These are phyloP conservation scores for Cyrtodaria siliqua DNA, from an alignment of 2,888 invertebrate species.

Conservation along the genomic window DNA sequence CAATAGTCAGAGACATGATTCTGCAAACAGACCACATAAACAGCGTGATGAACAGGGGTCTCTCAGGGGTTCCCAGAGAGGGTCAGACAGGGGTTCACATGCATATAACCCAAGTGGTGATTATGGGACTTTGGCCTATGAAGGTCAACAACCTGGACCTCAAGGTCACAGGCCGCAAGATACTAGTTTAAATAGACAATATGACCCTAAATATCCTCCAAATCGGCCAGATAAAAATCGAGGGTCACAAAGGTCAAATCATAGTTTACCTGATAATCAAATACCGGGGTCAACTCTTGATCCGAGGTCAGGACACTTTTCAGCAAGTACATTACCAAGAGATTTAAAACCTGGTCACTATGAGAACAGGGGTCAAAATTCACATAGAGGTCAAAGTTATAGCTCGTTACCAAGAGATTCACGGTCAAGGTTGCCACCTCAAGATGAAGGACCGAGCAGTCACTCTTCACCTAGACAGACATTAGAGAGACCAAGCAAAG, in stretches of 20 bases:
- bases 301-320: conserved; percentile 30
- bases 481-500: conserved; percentile 20
- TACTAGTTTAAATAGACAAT: conserved; percentile 9
- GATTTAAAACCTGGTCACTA: conserved; percentile 33
- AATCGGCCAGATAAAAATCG: conserved; percentile 34
- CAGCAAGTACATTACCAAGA: conserved; percentile 54
- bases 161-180: conserved; percentile 42
- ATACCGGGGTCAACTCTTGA: conserved; percentile 45
- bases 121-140: conserved; percentile 38
- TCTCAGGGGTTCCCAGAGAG: conserved; percentile 13
- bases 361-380: conserved; percentile 30
- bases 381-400: conserved; percentile 45
- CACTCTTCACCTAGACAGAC: conserved; percentile 44
- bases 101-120: conserved; percentile 29
- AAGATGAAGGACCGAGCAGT: conserved; percentile 40
- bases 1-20: conserved; percentile 6
- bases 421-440: conserved; percentile 47
- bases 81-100: conserved; percentile 33
- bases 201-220: conserved; percentile 39
- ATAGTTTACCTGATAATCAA: conserved; percentile 48
- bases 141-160: conserved; percentile 17
- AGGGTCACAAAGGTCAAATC: conserved; percentile 54
- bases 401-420: conserved; percentile 61
- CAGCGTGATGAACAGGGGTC: conserved; percentile 24
- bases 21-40: no score